Evolutionary conservation across 2,113 vertebrate genomes (phyloP), one percentile per base, ranked within the genome.

Genomic region (rabbit (Oryctolagus cuniculus)): DNA sequence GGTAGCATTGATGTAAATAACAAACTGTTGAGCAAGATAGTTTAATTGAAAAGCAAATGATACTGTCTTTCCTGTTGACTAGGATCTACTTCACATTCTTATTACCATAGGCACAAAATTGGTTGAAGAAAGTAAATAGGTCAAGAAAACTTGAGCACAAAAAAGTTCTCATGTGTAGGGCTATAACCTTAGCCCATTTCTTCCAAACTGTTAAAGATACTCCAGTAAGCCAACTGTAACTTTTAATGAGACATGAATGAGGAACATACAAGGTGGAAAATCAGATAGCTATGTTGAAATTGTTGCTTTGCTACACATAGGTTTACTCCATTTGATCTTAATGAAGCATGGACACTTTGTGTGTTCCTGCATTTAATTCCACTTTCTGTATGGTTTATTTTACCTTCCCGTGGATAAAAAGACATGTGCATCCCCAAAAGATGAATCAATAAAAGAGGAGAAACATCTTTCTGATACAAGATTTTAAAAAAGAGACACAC

Each of bases 11-110:
- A 70, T 95, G 27, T 97, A 94, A 89, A 94, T 95, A 97, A 97
- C 93, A 96, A 96, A 96, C 86, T 93, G 95, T 96, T 55, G 91
- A 96, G 87, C 82, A 87, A 92, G 95, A 79, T 86, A 87, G 80
- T 96, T 93, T 53, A 95, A 95, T 91, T 80, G 84, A 96, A 73
- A 96, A 96, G 81, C 74, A 92, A 89, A 85, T 92, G 87, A 96
- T 72, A 64, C 83, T 53, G 15, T 89, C 84, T 95, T 93, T 97
- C 87, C 79, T 81, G 92, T 67, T 78, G 88, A 96, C 90, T 38
- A 90, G 81, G 51, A 75, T 81, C 82, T 96, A 80, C 94, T 97
- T 94, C 61, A 95, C 87, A 86, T 87, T 84, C 93, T 96, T 72
- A 96, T 97, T 95, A 95, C 27, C 89, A 94, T 83, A 96, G 83